Evolutionary conservation across 2,113 vertebrate genomes (phyloP), one percentile per base, ranked within the genome.

Genomic region (Felis catus): DNA sequence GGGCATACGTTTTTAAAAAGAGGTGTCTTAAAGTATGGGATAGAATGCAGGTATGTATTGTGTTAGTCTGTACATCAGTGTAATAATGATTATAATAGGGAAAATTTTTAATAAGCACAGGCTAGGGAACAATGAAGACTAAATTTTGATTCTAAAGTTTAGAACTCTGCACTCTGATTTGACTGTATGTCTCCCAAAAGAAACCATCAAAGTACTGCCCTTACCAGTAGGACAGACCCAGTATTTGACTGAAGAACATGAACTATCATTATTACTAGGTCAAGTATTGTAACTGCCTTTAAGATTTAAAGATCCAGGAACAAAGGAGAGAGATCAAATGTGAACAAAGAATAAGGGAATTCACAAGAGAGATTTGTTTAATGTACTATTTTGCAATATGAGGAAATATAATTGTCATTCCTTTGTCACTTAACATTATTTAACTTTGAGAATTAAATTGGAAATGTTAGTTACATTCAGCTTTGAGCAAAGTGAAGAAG

Each of bases 241-340:
- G 15, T 74, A 39, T 76, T 79, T 90, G 29, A 95, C 29, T 89
- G 31, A 95, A 85, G 45, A 83, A 65, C 19, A 86, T 66, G 33
- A 76, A 88, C 61, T 74, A 55, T 82, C 66, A 85, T 92, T 80
- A 86, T 91, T 91, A 55, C 25, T 36, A 82, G 85, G 80, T 86
- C 48, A 93, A 87, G n/a, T 90, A 66, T 80, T 94, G 2, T 89
- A 86, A 80, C 33, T 89, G 39, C 53, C 79, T 93, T 78, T 93
- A 71, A 91, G 39, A 76, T 55, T 73, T 63, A 90, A 94, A 95
- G 51, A 93, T 66, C 13, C 58, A 73, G 21, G 53, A 80, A 86
- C 71, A 93, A 90, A 78, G 48, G 85, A 86, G 39, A 80, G 29
- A 91, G 89, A 71, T 87, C 71, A 93, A 96, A 95, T 51, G 15